These are phyloP conservation scores for Megamerina dolium DNA, from an alignment of 2,888 invertebrate species.

Conservation along the genomic window DNA sequence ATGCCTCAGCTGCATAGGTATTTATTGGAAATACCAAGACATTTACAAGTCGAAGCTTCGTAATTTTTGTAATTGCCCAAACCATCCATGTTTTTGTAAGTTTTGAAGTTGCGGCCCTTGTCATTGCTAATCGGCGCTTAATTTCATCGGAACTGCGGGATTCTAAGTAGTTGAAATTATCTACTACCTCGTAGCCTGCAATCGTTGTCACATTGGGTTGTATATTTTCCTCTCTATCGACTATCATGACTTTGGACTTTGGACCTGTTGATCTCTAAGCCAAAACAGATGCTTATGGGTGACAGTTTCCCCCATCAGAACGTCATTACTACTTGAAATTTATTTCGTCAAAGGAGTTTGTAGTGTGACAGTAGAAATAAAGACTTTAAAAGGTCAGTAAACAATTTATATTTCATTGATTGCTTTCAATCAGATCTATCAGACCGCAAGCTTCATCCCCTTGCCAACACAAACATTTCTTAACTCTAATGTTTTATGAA, in stretches of 20 bases:
- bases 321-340: too few relatives aligned
- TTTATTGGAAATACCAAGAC: background rate
- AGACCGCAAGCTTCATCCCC: too few relatives aligned
- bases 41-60: background rate
- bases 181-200: background rate
- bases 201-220: background rate
- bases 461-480: too few relatives aligned
- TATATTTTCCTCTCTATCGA: background rate
- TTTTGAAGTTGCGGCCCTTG: background rate
- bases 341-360: too few relatives aligned
- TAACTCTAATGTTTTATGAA: too few relatives aligned
- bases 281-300: background rate
- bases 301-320: background rate
- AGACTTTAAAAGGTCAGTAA: too few relatives aligned
- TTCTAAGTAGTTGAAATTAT: background rate
- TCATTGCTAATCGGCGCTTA: background rate
- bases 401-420: too few relatives aligned
- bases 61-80: background rate
- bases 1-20: background rate
- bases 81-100: background rate
- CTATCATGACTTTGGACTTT: background rate
- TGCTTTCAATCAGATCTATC: too few relatives aligned
- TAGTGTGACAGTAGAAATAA: too few relatives aligned
- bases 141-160: background rate
- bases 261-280: background rate